phyloP scores from a whole-genome alignment of 2,888 invertebrate species.

The Toxonevra muliebris region DNA sequence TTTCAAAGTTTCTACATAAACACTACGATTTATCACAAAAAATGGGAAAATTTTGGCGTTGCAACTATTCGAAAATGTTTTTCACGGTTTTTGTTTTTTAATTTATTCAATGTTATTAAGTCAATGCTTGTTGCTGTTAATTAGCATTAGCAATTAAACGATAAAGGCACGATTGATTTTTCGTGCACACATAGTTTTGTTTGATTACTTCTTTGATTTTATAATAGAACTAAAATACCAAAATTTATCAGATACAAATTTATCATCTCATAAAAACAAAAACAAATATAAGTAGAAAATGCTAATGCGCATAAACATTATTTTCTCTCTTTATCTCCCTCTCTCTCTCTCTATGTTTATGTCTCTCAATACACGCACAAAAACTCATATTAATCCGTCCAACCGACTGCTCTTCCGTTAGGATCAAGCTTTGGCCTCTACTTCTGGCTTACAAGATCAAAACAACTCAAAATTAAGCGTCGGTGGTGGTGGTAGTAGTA shows the following conservation, averaged over 20 bases:
- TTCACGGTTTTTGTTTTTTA: too few species aligned
- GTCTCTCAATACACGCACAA: conserved; percentile 20
- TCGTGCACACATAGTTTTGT: conserved; percentile 24
- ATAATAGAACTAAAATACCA: conserved; percentile 31
- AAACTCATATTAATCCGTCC: conserved; percentile 9
- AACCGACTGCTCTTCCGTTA: conserved; percentile 32
- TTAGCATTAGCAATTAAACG: not conserved
- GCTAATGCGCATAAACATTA: conserved; percentile 17
- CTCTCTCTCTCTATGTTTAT: conserved; percentile 28
- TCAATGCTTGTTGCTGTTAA: conserved; percentile 22
- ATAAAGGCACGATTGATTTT: not conserved
- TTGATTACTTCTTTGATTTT: conserved; percentile 30
- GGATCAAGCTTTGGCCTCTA: conserved; percentile 49
- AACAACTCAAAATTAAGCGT: conserved; percentile 31
- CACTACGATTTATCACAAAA: not conserved
- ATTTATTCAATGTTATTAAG: too few species aligned
- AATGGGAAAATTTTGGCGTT: not conserved
- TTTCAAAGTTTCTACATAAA: too few species aligned
- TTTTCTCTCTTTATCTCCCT: conserved; percentile 25
- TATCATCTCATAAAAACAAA: not conserved
- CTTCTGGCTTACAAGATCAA: conserved; percentile 48
- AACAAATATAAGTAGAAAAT: not conserved
- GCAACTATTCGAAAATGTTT: not conserved
- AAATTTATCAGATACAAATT: conserved; percentile 28
- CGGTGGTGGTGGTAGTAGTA: conserved; percentile 19